phyloP scores from a whole-genome alignment of 1,140 invertebrate genomes.

The Dryas iulia region DNA sequence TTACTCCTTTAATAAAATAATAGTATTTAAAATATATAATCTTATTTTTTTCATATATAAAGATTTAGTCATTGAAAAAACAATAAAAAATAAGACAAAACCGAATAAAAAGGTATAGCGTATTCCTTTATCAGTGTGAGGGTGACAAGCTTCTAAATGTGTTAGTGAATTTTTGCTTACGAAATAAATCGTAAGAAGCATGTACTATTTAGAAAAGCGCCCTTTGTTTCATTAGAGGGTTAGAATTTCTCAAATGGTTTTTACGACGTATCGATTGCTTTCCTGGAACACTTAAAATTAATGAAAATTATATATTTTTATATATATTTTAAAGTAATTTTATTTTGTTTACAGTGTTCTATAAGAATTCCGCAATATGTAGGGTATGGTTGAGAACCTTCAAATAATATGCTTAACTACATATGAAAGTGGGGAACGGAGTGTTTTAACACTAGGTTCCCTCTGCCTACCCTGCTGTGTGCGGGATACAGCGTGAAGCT shows the following conservation, averaged over 20 bases:
- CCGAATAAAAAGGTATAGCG: background rate
- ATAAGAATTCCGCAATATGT: no score
- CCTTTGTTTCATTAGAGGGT: slow-evolving; percentile 53
- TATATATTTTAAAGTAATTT: background rate
- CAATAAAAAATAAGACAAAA: background rate
- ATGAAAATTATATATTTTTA: background rate
- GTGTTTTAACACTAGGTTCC: no score
- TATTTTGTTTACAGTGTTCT: background rate
- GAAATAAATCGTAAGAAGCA: slow-evolving; percentile 41
- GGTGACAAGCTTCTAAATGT: slow-evolving; percentile 22
- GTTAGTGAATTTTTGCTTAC: slow-evolving; percentile 51
- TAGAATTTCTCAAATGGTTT: slow-evolving; percentile 49
- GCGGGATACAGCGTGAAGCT: no score
- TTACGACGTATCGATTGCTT: slow-evolving; percentile 52
- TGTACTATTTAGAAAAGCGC: slow-evolving; percentile 40
- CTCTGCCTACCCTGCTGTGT: no score
- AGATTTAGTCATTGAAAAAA: no score
- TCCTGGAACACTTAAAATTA: slow-evolving; percentile 12
- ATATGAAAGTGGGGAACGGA: no score
- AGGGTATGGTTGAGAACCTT: no score
- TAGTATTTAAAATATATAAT: no score
- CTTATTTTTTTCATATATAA: background rate
- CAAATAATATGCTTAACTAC: no score
- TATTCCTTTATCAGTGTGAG: slow-evolving; percentile 23
- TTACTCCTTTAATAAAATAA: no score